phyloP scores from a whole-genome alignment of 1,140 invertebrate genomes.

The Gonioctena quinquepunctata region DNA sequence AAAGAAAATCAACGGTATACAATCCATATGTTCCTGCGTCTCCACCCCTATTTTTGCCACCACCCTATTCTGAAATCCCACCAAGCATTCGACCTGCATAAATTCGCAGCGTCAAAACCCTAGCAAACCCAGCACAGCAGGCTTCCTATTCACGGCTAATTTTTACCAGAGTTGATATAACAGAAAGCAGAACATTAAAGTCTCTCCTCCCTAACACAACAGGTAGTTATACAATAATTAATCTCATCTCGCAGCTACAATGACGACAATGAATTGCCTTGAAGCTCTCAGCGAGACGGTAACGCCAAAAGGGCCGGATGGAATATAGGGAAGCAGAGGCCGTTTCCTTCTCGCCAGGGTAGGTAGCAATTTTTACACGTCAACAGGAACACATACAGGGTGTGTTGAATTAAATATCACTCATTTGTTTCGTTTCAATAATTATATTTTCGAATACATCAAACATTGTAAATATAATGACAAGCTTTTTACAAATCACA shows the following conservation, averaged over 20 bases:
- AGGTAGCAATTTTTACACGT: background rate
- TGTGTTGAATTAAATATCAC: too few relatives aligned
- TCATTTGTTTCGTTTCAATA: too few relatives aligned
- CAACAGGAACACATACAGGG: background rate
- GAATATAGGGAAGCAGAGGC: background rate
- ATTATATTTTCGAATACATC: too few relatives aligned
- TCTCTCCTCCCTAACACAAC: constrained; percentile 1
- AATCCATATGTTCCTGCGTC: too few relatives aligned
- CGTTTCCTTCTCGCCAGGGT: background rate
- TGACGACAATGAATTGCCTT: constrained; percentile 7
- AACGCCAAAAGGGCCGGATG: background rate
- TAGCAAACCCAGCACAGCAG: background rate
- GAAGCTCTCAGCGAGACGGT: background rate
- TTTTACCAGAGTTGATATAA: constrained; percentile 6
- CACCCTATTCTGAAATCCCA: too few relatives aligned
- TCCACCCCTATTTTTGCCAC: too few relatives aligned
- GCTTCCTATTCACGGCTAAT: background rate
- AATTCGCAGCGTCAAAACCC: background rate
- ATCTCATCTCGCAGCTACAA: constrained; percentile 12
- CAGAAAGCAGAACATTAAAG: constrained; percentile 10
- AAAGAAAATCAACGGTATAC: too few relatives aligned
- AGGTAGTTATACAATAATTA: constrained; percentile 18
- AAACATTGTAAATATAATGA: too few relatives aligned
- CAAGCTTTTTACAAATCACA: too few relatives aligned
- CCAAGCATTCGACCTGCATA: too few relatives aligned